Evolutionary conservation across 2,797 vertebrate genomes (phyloP).

Genomic region (Pagetopsis macropterus): DNA sequence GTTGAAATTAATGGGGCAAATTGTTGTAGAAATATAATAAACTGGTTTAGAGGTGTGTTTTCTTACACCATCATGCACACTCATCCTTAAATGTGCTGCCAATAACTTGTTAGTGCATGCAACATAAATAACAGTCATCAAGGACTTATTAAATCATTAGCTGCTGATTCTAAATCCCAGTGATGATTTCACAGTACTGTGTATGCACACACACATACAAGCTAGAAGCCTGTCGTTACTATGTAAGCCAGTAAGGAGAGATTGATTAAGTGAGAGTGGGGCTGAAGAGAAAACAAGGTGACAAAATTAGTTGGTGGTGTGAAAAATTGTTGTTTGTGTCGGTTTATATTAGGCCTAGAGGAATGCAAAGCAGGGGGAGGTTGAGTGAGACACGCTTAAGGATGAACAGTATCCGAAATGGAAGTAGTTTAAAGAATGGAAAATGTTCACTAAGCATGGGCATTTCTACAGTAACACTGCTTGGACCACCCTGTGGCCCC

Average conservation of each 20-base stretch:
- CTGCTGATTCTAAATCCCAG: background rate
- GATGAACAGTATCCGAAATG: too few relatives aligned
- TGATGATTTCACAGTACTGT: background rate
- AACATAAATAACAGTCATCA: background rate
- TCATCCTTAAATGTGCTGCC: background rate
- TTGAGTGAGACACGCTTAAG: too few relatives aligned
- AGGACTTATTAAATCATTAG: background rate
- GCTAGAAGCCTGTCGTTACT: constrained; percentile 35
- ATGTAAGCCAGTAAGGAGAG: constrained; percentile 22
- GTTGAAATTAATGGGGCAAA: background rate
- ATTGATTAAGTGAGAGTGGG: constrained; percentile 28
- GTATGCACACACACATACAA: background rate
- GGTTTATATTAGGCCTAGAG: background rate
- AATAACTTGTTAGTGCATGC: background rate
- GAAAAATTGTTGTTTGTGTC: constrained; percentile 19
- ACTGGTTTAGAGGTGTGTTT: background rate
- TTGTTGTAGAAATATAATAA: background rate
- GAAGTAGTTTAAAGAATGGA: too few relatives aligned
- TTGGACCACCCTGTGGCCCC: too few relatives aligned
- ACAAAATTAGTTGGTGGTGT: constrained; percentile 18
- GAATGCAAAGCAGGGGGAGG: too few relatives aligned
- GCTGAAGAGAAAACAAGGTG: constrained; percentile 30
- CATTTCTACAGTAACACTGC: too few relatives aligned
- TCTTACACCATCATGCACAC: background rate
- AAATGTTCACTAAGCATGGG: too few relatives aligned